phyloP scores from a whole-genome alignment of 2,797 vertebrate genomes.

The Cyclura pinguis region DNA sequence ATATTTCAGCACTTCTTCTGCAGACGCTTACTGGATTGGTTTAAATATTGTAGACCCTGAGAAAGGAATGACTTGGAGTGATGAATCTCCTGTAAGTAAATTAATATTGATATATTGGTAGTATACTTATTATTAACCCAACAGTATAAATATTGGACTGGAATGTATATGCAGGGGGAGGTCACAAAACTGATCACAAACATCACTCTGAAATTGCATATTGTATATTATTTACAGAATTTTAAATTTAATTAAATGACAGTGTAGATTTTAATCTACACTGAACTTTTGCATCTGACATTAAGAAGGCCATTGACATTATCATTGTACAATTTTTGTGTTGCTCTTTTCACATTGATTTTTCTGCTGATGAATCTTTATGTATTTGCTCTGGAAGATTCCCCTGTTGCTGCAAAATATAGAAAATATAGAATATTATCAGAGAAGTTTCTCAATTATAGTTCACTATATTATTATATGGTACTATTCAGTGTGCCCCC shows the following conservation, averaged over 20 bases:
- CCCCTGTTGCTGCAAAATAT: background rate
- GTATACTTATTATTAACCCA: background rate
- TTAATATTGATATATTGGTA: background rate
- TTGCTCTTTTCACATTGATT: background rate
- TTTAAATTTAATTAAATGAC: background rate
- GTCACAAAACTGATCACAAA: too few species aligned
- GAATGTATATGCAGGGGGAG: background rate
- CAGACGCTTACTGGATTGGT: conserved; percentile 86
- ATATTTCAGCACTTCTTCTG: background rate
- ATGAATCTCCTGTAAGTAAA: conserved; percentile 88
- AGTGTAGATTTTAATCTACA: background rate
- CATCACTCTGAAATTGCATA: background rate
- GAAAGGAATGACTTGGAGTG: conserved; percentile 88
- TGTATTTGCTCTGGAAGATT: background rate
- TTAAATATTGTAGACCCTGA: conserved; percentile 81
- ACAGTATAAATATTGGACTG: background rate
- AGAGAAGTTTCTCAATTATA: too few species aligned
- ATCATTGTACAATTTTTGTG: background rate
- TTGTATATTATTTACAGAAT: background rate
- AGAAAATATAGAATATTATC: background rate
- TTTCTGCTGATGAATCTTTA: background rate
- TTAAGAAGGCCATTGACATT: background rate
- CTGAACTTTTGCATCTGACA: background rate
- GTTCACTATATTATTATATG: too few species aligned
- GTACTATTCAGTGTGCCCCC: background rate